Conservation (phyloP, 2,888 invertebrate genomes). For the Congeria kusceri region DNA sequence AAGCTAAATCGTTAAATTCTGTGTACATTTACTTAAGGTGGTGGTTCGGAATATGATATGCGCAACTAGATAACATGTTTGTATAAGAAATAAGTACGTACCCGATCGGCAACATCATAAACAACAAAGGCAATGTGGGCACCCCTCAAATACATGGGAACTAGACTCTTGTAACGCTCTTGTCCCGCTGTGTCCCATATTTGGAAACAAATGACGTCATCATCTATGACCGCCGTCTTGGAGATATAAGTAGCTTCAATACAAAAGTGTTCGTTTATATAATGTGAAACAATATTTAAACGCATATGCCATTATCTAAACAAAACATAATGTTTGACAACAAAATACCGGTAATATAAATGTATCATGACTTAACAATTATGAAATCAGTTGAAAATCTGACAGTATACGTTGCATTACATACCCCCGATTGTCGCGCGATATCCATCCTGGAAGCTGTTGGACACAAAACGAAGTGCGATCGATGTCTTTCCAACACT, state of each 20-base stretch:
- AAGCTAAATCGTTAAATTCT: too few relatives aligned
- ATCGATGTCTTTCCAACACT: slow-evolving; percentile 68
- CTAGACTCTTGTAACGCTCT: slow-evolving; percentile 71
- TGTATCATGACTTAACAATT: too few relatives aligned
- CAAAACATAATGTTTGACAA: too few relatives aligned
- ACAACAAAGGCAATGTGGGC: slow-evolving; percentile 70
- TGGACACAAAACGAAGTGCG: slow-evolving; percentile 55
- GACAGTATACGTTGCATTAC: slow-evolving; percentile 12
- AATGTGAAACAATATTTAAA: too few relatives aligned
- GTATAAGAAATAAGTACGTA: slow-evolving; percentile 44
- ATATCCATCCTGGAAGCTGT: slow-evolving; percentile 54
- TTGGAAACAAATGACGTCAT: slow-evolving; percentile 65
- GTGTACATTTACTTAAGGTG: too few relatives aligned
- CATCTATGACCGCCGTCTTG: slow-evolving; percentile 53
- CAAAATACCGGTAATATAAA: too few relatives aligned
- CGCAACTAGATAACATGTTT: too few relatives aligned
- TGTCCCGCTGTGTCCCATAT: slow-evolving; percentile 79
- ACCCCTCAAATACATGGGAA: slow-evolving; percentile 73
- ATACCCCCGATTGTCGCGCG: slow-evolving; percentile 67
- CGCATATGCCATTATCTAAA: too few relatives aligned
- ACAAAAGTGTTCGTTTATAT: background rate
- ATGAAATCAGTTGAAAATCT: too few relatives aligned
- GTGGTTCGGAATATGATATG: too few relatives aligned
- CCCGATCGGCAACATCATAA: slow-evolving; percentile 73
- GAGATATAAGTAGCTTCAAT: slow-evolving; percentile 62